Base-by-base conservation (phyloP, 2,888 invertebrate genomes). In the Craniophora ligustri region DNA sequence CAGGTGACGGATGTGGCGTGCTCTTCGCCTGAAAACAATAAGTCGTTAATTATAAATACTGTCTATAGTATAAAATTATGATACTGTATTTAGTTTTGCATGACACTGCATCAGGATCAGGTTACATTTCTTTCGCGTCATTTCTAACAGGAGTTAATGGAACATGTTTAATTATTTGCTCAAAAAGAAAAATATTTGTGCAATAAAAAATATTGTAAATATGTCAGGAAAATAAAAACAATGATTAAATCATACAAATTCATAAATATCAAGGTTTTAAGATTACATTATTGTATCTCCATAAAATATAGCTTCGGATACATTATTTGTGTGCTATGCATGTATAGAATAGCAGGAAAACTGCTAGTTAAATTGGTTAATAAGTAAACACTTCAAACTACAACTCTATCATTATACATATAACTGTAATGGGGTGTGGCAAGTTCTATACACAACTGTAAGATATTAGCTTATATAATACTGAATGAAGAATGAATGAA, bases 1-100 rank as follows among this genome's bases (percentile, higher is more conserved):
- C 98, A 99, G 84, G 96, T 97, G 72, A 99, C 95, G 62, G 95
- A 94, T 49, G 97, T 96, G 44, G 98, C 95, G 84, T 99, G 99
- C 89, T 98, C 98, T 90, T 99, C 98, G 88, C 95, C 95, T 95
- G 85, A 61, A 69, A 89, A 87, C 65, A 81, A 85, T 74, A 55
- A 21, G 51, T 48, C 30, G 18, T 57, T 15, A 11, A 16, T 49
- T 41, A 46, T 36, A 51, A 51, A 60, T 23, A 46, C 7, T 65
- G 34, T 31, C 11, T 30, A 13, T 26, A n/a, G 13, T 8, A 19
- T 16, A 6, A 11, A 13, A 30, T 3, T 23, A 8, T 26, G 35
- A 23, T 35, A 8, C 32, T 32, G 6, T 30, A 11, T 6, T 11
- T 2, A 15, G 3, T 15, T 32, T 10, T 8, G 15, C n/a, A 26